Conservation (phyloP, 2,113 vertebrate genomes). For the Corythaixoides concolor region DNA sequence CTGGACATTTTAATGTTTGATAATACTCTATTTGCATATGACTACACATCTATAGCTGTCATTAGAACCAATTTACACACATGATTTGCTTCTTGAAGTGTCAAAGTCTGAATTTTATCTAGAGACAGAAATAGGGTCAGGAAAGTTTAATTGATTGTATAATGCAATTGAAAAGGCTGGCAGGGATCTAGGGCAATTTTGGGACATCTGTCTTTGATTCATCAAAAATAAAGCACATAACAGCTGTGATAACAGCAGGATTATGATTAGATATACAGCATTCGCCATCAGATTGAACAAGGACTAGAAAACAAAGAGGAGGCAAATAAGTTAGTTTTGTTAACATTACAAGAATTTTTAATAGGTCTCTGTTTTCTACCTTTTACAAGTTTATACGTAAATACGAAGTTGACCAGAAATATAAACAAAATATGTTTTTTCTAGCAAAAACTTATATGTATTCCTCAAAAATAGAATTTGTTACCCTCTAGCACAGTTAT, state of each 20-base stretch:
- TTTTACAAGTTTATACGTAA: not conserved
- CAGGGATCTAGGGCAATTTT: constrained; percentile 56
- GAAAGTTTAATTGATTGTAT: constrained; percentile 67
- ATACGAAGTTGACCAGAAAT: not conserved
- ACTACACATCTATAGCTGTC: constrained; percentile 43
- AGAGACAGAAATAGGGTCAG: constrained; percentile 46
- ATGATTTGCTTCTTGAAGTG: constrained; percentile 55
- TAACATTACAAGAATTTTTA: not conserved
- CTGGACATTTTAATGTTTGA: constrained; percentile 36
- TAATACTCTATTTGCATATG: constrained; percentile 49
- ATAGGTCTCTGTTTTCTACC: not conserved
- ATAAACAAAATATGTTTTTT: not conserved
- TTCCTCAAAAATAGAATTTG: not conserved
- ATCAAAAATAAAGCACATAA: constrained; percentile 56
- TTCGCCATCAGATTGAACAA: constrained; percentile 22
- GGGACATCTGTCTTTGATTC: constrained; percentile 66
- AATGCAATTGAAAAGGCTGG: constrained; percentile 58
- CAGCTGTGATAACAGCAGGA: constrained; percentile 55
- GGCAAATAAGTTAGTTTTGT: constrained; percentile 27
- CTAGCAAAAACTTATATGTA: not conserved
- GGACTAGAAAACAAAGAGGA: constrained; percentile 22
- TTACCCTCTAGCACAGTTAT: not conserved
- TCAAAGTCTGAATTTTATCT: constrained; percentile 50
- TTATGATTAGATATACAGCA: constrained; percentile 50
- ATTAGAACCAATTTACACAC: constrained; percentile 61